These are phyloP conservation scores for Phlogophora meticulosa DNA, from an alignment of 2,888 invertebrate species.

Conservation along the genomic window DNA sequence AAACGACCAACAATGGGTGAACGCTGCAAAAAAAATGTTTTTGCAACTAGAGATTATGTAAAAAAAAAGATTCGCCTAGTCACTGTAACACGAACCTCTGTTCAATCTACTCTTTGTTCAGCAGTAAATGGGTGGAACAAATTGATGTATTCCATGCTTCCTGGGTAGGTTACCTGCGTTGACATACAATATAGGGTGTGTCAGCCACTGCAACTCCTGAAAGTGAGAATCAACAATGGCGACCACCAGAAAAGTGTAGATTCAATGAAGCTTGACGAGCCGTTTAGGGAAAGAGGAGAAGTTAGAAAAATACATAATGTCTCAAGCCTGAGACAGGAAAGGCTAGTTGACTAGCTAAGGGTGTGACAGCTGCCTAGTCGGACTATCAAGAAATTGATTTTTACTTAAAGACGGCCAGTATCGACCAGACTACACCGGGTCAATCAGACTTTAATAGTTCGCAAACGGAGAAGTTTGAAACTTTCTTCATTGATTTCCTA, in stretches of 20 bases:
- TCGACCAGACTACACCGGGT: not conserved
- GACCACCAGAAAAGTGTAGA: constrained; percentile 25
- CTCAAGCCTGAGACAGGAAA: too few species aligned
- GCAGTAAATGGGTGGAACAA: constrained; percentile 47
- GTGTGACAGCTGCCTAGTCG: constrained; percentile 6
- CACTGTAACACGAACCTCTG: constrained; percentile 45
- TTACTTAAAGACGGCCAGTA: constrained; percentile 1
- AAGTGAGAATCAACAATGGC: too few species aligned
- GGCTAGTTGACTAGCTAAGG: too few species aligned
- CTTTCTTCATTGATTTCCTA: constrained; percentile 28
- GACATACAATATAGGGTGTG: constrained; percentile 11
- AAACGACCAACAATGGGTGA: constrained; percentile 68
- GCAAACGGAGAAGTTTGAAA: constrained; percentile 12
- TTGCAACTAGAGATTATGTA: constrained; percentile 58
- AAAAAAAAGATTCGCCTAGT: constrained; percentile 61
- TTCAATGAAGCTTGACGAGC: too few species aligned
- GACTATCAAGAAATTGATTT: too few species aligned
- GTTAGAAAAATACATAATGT: too few species aligned
- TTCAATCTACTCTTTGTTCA: constrained; percentile 48
- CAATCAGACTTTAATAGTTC: not conserved
- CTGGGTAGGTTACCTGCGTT: constrained; percentile 21
- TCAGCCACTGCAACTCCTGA: too few species aligned
- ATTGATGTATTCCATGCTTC: constrained; percentile 40
- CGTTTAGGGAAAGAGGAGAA: too few species aligned
- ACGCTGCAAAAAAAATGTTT: constrained; percentile 61